phyloP scores from a whole-genome alignment of 2,113 vertebrate species.

The Phrynosoma platyrhinos region DNA sequence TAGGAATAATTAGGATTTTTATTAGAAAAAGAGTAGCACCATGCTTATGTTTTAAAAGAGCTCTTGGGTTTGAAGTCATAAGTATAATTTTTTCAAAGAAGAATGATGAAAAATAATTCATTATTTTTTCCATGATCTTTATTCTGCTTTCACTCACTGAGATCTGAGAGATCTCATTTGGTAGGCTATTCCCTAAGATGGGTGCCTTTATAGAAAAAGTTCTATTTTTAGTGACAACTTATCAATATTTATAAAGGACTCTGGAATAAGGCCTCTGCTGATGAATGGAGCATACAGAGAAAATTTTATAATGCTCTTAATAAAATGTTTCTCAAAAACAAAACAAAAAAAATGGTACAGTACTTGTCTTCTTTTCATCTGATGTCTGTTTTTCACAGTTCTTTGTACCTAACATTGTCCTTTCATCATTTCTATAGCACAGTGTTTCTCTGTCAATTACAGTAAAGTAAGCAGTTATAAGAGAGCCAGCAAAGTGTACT shows the following conservation, averaged over 20 bases:
- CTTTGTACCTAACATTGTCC: not conserved
- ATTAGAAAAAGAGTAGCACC: not conserved
- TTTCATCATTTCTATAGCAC: not conserved
- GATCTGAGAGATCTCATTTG: not conserved
- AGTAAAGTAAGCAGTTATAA: not conserved
- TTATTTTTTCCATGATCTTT: too few relatives aligned
- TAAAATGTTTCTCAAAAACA: not conserved
- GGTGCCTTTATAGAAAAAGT: not conserved
- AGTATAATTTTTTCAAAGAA: too few relatives aligned
- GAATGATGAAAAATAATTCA: too few relatives aligned
- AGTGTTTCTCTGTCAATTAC: conserved; percentile 15
- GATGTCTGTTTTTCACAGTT: not conserved
- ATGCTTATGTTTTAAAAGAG: not conserved
- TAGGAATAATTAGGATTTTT: not conserved
- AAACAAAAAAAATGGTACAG: too few relatives aligned
- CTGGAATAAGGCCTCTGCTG: not conserved
- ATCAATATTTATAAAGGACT: not conserved
- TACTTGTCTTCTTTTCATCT: not conserved
- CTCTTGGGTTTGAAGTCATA: too few relatives aligned
- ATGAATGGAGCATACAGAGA: not conserved
- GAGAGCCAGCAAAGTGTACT: too few relatives aligned
- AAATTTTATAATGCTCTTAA: not conserved
- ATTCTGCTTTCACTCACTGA: too few relatives aligned
- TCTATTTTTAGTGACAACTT: not conserved
- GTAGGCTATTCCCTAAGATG: not conserved